Percentiles rank a stretch among this genome's conserved stretches.
Evolutionary conservation across 35 echinoderm and acorn worm genomes (phyloP).

Genomic region (Nesometra sesokonis): DNA sequence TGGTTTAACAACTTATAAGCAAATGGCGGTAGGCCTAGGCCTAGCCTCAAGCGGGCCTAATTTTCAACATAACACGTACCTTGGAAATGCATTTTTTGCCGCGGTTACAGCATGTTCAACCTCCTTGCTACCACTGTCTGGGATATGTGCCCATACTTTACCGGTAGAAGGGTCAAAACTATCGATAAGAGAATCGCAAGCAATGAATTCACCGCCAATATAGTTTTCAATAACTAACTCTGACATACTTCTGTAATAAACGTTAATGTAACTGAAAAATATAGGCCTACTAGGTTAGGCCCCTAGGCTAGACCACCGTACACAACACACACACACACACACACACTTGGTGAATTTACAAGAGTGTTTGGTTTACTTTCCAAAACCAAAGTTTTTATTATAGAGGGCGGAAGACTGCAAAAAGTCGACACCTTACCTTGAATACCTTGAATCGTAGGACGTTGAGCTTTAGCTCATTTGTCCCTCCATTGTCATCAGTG

Average conservation of each 20-base stretch:
- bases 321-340: no score
- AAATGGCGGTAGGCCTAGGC: neutral
- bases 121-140: conserved; percentile 60
- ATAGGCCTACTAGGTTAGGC: neutral
- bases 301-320: no score
- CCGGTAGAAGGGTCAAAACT: conserved; percentile 76
- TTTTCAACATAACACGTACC: conserved; percentile 16
- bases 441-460: no score
- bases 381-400: no score
- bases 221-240: conserved; percentile 57
- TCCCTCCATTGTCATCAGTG: no score
- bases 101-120: conserved; percentile 56
- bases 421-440: no score
- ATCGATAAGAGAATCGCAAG: conserved; percentile 25
- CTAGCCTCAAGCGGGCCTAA: neutral
- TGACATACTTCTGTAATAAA: neutral
- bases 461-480: no score
- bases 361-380: no score
- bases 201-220: conserved; percentile 54
- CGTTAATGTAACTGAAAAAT: no score
- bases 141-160: conserved; percentile 77
- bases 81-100: conserved; percentile 60
- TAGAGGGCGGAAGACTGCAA: no score
- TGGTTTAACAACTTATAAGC: no score
- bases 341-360: no score